A percentile compares a stretch with the other conserved stretches of the same genome.
Conservation (phyloP, 1,140 invertebrate species). For the Stratiolaelaps scimitus region DNA sequence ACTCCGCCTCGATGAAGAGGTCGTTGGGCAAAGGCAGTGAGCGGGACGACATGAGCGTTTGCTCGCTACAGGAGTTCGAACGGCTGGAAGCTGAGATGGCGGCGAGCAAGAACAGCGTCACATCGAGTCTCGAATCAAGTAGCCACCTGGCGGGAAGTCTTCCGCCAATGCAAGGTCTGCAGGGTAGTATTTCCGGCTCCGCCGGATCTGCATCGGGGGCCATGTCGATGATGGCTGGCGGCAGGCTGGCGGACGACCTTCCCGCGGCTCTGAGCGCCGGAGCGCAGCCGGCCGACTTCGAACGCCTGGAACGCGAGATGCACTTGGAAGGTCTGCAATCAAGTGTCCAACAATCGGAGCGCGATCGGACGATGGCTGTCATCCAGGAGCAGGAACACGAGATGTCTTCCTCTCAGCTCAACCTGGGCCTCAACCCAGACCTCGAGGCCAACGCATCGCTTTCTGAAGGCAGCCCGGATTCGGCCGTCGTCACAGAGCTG, state of each 20-base stretch:
- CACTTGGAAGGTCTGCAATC: neutral
- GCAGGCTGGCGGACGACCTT: too few species aligned
- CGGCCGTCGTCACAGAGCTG: neutral
- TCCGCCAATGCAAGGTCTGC: too few species aligned
- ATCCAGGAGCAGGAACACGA: conserved; percentile 23
- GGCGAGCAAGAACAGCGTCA: conserved; percentile 1
- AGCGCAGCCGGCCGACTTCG: conserved; percentile 10
- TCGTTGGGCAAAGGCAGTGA: conserved; percentile 39
- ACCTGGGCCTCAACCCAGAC: neutral
- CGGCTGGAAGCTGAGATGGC: conserved; percentile 42
- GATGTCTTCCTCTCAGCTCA: conserved; percentile 27
- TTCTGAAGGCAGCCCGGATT: conserved; percentile 7
- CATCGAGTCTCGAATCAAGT: conserved; percentile 20
- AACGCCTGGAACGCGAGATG: conserved; percentile 21
- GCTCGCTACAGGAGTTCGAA: conserved; percentile 45
- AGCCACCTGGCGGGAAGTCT: conserved; percentile 13
- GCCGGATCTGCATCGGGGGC: too few species aligned
- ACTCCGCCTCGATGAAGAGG: conserved; percentile 24
- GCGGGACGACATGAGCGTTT: conserved; percentile 42
- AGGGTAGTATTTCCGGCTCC: too few species aligned
- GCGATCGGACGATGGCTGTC: conserved; percentile 13
- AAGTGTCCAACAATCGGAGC: neutral
- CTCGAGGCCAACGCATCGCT: neutral
- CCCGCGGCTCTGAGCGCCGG: conserved; percentile 1
- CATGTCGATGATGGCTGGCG: too few species aligned